phyloP scores from a whole-genome alignment of 2,797 vertebrate genomes.

The Lepidocolaptes lacrymiger region DNA sequence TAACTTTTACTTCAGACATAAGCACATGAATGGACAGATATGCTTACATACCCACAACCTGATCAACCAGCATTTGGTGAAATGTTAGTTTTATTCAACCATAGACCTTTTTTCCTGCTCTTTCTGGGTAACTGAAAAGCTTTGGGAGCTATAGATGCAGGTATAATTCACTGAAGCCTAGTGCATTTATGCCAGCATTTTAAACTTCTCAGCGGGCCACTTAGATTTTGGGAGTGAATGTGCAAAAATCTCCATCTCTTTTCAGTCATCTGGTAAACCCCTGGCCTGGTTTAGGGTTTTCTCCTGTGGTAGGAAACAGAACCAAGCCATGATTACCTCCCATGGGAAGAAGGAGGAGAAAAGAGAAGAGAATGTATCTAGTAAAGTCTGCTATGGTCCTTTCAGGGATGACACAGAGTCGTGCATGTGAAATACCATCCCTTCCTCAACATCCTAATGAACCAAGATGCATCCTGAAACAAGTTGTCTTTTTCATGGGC shows the following conservation, averaged over 20 bases:
- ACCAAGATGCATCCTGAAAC: not conserved
- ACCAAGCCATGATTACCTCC: not conserved
- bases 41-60: too few species aligned
- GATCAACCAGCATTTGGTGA: not conserved
- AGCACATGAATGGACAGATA: fast-evolving
- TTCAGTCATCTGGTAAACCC: not conserved
- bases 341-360: not conserved
- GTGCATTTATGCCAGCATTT: not conserved
- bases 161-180: not conserved
- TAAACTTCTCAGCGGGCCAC: not conserved
- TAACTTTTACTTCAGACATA: not conserved
- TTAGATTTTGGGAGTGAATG: not conserved
- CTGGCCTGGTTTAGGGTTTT: not conserved
- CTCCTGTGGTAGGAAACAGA: not conserved
- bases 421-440: not conserved
- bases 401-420: not conserved
- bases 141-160: not conserved
- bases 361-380: not conserved
- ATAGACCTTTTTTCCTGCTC: not conserved
- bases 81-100: not conserved
- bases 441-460: not conserved
- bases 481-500: not conserved
- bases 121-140: not conserved
- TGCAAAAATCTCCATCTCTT: not conserved
- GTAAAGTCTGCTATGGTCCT: not conserved